Conservation (phyloP, 1,140 invertebrate genomes). For the Parasteatoda tepidariorum region DNA sequence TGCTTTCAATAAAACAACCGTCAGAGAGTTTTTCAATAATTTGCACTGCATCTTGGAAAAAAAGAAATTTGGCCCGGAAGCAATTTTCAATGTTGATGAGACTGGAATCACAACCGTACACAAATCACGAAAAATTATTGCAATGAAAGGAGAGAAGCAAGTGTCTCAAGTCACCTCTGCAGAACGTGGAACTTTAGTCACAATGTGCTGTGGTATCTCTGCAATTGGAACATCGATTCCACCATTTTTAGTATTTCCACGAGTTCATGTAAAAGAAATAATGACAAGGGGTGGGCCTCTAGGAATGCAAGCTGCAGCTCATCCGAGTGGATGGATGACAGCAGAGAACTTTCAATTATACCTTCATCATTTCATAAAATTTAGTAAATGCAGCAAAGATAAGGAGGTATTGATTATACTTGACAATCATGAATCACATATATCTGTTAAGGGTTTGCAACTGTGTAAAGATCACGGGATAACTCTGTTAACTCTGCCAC, state of each 20-base stretch:
- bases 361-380: not conserved
- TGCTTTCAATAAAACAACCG: not conserved
- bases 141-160: too few relatives aligned
- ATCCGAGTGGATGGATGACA: not conserved
- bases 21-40: too few relatives aligned
- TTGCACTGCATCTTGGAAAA: too few relatives aligned
- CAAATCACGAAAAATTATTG: too few relatives aligned
- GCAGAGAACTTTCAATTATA: not conserved
- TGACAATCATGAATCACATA: not conserved
- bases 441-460: too few relatives aligned
- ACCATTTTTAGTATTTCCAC: not conserved
- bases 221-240: not conserved
- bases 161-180: too few relatives aligned
- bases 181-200: too few relatives aligned
- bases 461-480: too few relatives aligned
- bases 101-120: too few relatives aligned
- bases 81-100: too few relatives aligned
- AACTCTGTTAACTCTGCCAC: not conserved
- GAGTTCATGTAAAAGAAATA: not conserved
- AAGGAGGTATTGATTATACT: not conserved
- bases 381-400: not conserved
- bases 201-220: too few relatives aligned
- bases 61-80: too few relatives aligned
- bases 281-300: not conserved
- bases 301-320: not conserved